Evolutionary conservation across 2,113 vertebrate genomes (phyloP).

Genomic region (Chloropsis hardwickii): DNA sequence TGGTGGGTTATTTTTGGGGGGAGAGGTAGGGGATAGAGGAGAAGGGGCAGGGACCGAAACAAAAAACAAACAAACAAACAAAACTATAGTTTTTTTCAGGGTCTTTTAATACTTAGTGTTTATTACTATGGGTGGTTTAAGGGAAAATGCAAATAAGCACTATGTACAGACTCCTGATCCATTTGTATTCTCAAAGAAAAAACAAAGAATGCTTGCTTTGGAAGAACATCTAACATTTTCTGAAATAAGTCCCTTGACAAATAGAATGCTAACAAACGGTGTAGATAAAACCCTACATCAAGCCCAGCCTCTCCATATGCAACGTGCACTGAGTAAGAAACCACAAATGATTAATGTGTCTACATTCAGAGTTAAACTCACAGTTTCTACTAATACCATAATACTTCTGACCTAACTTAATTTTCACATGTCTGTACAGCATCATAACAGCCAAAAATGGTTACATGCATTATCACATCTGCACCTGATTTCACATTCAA

Average conservation of each 20-base stretch:
- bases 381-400: not conserved
- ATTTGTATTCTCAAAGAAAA: not conserved
- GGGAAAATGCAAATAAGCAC: not conserved
- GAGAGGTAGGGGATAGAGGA: fast-evolving
- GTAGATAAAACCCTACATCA: not conserved
- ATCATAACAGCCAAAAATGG: not conserved
- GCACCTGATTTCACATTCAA: not conserved
- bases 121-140: not conserved
- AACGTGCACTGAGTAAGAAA: not conserved
- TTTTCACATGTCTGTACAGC: not conserved
- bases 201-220: not conserved
- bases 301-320: not conserved
- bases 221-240: not conserved
- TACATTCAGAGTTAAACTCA: not conserved
- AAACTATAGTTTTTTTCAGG: not conserved
- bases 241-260: not conserved
- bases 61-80: not conserved
- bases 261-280: not conserved
- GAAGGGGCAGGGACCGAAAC: not conserved
- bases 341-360: not conserved
- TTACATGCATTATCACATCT: not conserved
- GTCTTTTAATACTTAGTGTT: not conserved
- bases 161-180: not conserved
- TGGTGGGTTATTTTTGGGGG: not conserved
- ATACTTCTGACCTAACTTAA: not conserved